Conservation (phyloP, 2,113 vertebrate species). For the Ahaetulla prasina region DNA sequence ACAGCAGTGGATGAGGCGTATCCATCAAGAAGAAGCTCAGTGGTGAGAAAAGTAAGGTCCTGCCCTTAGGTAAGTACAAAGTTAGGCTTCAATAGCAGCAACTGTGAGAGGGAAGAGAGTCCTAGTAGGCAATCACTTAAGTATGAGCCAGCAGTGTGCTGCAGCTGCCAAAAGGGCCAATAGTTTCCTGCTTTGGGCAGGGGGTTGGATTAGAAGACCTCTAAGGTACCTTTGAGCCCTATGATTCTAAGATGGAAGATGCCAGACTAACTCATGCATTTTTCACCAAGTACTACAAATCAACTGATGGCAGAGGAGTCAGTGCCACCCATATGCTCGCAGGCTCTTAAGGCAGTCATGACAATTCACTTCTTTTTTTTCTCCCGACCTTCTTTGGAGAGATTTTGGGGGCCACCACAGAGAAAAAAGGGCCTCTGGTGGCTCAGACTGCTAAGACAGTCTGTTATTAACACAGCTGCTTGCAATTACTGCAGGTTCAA, state of each 20-base stretch:
- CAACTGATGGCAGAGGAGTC: not conserved
- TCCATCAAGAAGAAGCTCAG: not conserved
- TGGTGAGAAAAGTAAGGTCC: not conserved
- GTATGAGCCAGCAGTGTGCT: not conserved
- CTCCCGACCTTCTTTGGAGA: not conserved
- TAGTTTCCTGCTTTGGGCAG: not conserved
- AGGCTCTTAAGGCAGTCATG: too few species aligned
- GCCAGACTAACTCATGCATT: not conserved
- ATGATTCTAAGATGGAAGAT: not conserved
- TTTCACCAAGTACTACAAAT: not conserved
- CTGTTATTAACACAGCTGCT: too few species aligned
- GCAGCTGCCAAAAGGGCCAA: not conserved
- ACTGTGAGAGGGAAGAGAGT: not conserved
- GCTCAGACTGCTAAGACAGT: too few species aligned
- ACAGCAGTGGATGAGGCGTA: not conserved
- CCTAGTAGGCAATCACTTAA: not conserved
- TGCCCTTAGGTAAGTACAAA: not conserved
- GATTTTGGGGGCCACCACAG: not conserved
- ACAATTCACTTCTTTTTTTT: not conserved
- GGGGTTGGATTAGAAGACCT: not conserved
- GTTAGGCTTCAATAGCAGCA: not conserved
- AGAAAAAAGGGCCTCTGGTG: too few species aligned
- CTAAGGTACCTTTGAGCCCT: not conserved
- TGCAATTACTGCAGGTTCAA: too few species aligned
- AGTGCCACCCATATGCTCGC: not conserved